A percentile compares a stretch with the other conserved stretches of the same genome.
These are phyloP conservation scores for Sparidentex hasta DNA, from an alignment of 2,797 vertebrate genomes.

Conservation along the genomic window DNA sequence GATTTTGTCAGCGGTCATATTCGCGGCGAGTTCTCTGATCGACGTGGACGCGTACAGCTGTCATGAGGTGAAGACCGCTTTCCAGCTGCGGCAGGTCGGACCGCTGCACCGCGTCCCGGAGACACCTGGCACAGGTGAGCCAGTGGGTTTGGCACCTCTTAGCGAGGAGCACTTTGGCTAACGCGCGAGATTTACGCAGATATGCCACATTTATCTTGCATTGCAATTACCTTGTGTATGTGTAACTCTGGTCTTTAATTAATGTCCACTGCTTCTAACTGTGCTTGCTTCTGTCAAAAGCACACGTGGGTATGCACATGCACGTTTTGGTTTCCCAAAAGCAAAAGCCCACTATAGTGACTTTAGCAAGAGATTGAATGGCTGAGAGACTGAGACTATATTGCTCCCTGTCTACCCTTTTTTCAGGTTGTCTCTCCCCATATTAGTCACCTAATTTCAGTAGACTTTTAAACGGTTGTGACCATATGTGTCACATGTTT, in stretches of 20 bases:
- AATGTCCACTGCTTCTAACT: background rate
- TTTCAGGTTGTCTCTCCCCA: background rate
- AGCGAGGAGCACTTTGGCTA: background rate
- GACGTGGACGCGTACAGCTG: constrained; percentile 88
- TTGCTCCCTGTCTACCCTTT: background rate
- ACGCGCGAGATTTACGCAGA: background rate
- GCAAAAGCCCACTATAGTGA: constrained; percentile 21
- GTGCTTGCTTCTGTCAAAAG: constrained; percentile 20
- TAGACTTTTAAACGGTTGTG: background rate
- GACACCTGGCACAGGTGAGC: constrained; percentile 91
- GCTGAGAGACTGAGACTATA: background rate
- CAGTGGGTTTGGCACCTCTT: constrained; percentile 7
- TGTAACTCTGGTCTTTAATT: background rate
- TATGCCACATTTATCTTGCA: background rate
- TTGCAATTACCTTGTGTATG: background rate
- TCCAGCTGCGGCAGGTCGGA: constrained; percentile 92
- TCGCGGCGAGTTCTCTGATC: constrained; percentile 62
- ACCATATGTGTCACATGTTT: background rate
- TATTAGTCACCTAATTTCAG: background rate
- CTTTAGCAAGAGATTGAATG: background rate
- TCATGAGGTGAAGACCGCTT: constrained; percentile 93
- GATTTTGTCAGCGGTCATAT: constrained; percentile 74
- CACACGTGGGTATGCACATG: constrained; percentile 34
- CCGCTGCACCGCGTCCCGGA: constrained; percentile 91
- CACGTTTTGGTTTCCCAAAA: background rate